Percentiles rank a stretch among this genome's conserved stretches.
Conservation (phyloP, 2,797 vertebrate genomes). For the Hafferia zeledoni region DNA sequence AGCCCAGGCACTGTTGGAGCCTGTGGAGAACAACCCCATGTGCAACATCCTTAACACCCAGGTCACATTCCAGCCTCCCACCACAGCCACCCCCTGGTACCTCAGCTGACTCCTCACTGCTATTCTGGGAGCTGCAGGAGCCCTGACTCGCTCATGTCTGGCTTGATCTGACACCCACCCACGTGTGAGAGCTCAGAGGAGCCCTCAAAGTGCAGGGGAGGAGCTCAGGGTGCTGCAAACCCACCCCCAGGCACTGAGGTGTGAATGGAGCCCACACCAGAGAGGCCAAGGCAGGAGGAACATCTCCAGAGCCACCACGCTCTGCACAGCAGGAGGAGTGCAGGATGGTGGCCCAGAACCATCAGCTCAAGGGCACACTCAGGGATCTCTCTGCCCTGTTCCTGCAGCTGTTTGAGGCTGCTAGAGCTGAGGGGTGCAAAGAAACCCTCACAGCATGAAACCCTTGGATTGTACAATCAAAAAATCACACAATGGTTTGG, state of each 20-base stretch:
- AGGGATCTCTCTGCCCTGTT: not conserved
- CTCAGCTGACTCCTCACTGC: not conserved
- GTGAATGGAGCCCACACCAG: not conserved
- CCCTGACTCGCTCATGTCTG: not conserved
- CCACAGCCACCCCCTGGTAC: not conserved
- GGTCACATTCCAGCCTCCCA: not conserved
- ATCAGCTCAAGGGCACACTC: not conserved
- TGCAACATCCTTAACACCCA: accelerated
- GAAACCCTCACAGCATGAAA: accelerated
- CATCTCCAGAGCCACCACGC: accelerated
- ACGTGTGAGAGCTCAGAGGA: constrained; percentile 4
- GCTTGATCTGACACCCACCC: not conserved
- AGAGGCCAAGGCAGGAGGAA: not conserved
- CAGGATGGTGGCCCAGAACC: not conserved
- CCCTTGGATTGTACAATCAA: not conserved
- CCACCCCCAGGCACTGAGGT: not conserved
- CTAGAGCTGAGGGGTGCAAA: not conserved
- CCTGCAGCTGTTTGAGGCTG: not conserved
- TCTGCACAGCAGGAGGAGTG: not conserved
- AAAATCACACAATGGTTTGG: not conserved
- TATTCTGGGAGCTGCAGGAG: not conserved
- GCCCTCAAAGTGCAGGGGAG: not conserved
- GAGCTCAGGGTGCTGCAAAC: accelerated
- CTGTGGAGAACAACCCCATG: not conserved
- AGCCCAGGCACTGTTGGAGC: accelerated